A percentile compares a stretch with the other conserved stretches of the same genome.
Evolutionary conservation across 2,113 vertebrate genomes (phyloP).

Genomic region (Megaceryle torquata): DNA sequence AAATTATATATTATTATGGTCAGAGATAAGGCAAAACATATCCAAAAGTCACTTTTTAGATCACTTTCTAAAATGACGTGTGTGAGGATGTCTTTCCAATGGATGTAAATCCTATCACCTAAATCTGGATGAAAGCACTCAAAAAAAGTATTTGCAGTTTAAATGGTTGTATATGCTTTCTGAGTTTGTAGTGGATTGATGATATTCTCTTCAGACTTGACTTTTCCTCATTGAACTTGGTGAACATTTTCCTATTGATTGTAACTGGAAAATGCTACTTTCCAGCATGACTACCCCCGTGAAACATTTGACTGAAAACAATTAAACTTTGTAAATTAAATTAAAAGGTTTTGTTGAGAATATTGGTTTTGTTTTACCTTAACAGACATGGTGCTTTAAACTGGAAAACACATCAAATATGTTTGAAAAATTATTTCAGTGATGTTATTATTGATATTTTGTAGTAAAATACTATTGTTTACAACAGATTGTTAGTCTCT

Average conservation of each 20-base stretch:
- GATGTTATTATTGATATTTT: background rate
- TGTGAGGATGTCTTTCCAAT: background rate
- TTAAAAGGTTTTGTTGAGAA: background rate
- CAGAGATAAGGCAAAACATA: background rate
- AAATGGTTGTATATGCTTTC: background rate
- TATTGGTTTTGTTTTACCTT: background rate
- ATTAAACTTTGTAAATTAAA: background rate
- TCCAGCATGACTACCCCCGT: background rate
- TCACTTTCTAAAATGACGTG: background rate
- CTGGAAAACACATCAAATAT: background rate
- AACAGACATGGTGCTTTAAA: background rate
- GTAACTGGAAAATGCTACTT: background rate
- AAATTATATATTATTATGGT: background rate
- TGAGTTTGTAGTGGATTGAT: background rate
- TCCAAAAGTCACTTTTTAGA: background rate
- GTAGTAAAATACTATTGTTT: background rate
- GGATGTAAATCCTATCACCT: background rate
- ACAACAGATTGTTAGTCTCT: background rate
- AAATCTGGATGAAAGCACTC: background rate
- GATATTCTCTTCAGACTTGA: background rate
- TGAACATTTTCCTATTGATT: background rate
- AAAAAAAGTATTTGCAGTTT: background rate
- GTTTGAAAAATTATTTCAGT: background rate
- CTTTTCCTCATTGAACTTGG: background rate
- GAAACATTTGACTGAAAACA: background rate